Evolutionary conservation across 1,140 invertebrate species (phyloP).

Genomic region (Glossosoma conforme): DNA sequence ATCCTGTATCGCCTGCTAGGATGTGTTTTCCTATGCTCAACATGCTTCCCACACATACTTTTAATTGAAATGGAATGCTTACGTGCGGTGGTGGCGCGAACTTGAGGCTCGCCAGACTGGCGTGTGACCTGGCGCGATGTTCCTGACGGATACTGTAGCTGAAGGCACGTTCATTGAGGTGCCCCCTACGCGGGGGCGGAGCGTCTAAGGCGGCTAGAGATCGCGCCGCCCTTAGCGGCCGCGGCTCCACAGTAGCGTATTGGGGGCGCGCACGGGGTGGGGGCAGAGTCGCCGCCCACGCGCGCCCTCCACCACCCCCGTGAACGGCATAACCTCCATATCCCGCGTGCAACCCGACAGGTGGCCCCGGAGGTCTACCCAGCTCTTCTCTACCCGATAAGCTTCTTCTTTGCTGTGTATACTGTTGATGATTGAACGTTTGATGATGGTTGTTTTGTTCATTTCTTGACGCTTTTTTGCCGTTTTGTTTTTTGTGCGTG

Average conservation of each 20-base stretch:
- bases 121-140: constrained; percentile 84
- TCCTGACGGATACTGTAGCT: constrained; percentile 91
- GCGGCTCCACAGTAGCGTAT: constrained; percentile 61
- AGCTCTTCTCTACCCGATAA: constrained; percentile 45
- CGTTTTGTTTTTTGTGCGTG: constrained; percentile 52
- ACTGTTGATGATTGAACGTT: constrained; percentile 34
- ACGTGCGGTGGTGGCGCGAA: constrained; percentile 65
- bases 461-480: constrained; percentile 42
- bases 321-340: constrained; percentile 34
- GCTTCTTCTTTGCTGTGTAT: constrained; percentile 48
- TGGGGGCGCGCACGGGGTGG: constrained; percentile 53
- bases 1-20: too few relatives aligned
- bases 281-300: constrained; percentile 52
- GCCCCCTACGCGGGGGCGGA: constrained; percentile 80
- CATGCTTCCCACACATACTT: too few relatives aligned
- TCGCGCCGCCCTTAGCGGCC: constrained; percentile 67
- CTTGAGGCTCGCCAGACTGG: constrained; percentile 80
- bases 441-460: constrained; percentile 40
- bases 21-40: too few relatives aligned
- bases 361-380: constrained; percentile 38
- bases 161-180: constrained; percentile 89
- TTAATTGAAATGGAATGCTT: constrained; percentile 35
- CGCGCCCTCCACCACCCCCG: constrained; percentile 40
- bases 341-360: constrained; percentile 35
- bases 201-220: constrained; percentile 68